Evolutionary conservation across 92 coral and sea anemone species (phyloP).

Genomic region (Epizoanthus ramosus): DNA sequence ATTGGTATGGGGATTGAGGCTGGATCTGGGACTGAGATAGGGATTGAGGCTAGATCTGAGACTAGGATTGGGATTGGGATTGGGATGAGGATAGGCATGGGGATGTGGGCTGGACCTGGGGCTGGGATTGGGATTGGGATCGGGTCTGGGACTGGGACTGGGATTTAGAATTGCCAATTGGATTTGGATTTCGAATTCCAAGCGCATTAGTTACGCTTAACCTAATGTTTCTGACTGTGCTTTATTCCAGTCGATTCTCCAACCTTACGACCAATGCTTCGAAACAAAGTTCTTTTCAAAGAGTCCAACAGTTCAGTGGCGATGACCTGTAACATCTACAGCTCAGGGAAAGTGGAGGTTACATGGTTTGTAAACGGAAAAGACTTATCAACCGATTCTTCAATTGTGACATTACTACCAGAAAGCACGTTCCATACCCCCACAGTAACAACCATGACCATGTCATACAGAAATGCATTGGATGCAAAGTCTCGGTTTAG

Average conservation of each 20-base stretch:
- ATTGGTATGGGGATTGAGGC: too few species aligned
- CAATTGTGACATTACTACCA: background rate
- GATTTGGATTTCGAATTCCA: too few species aligned
- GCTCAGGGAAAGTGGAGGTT: background rate
- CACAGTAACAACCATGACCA: background rate
- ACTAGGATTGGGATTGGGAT: too few species aligned
- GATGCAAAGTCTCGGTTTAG: background rate
- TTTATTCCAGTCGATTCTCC: slow-evolving; percentile 14
- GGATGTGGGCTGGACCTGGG: too few species aligned
- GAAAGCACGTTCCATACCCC: slow-evolving; percentile 1
- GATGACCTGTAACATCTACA: slow-evolving; percentile 24
- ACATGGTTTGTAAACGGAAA: slow-evolving; percentile 19
- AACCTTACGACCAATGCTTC: slow-evolving; percentile 8
- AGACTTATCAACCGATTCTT: background rate
- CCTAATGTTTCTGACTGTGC: too few species aligned
- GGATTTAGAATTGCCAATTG: too few species aligned
- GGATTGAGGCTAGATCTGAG: too few species aligned
- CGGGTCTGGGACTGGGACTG: too few species aligned
- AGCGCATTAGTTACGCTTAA: too few species aligned
- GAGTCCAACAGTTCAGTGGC: slow-evolving; percentile 13
- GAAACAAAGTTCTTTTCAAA: slow-evolving; percentile 11
- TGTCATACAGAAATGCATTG: slow-evolving; percentile 5
- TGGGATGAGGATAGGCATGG: too few species aligned
- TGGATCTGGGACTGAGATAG: too few species aligned
- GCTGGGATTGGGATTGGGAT: too few species aligned